Base-by-base conservation (phyloP, 2,888 invertebrate species). In the Acrocera orbiculus region DNA sequence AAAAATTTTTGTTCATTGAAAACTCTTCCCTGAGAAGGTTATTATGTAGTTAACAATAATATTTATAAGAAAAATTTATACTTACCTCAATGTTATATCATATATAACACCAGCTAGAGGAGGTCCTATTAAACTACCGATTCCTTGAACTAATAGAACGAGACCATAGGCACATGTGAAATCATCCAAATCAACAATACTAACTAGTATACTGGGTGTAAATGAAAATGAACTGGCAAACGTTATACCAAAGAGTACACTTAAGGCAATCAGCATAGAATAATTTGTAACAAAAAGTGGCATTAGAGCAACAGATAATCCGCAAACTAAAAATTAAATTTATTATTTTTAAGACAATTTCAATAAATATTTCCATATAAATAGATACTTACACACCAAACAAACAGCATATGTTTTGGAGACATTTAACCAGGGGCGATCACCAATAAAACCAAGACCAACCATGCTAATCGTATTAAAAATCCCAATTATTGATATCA, bases 121-220 rank as follows among this genome's bases (percentile, higher is more conserved):
- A 6, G 95, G 93, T 32, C 93, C 95, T 40, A 83, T 66, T 30
- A 93, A 66, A 63, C 87, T 89, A 4, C 90, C 92, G 40, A 93
- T 73, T 10, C 95, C 95, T 59, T 93, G 89, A 39, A 86, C 81
- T 35, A 93, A 63, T 46, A 90, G 63, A 44, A 83, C 75, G 46
- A 95, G 60, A 13, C 93, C 93, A 56, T 92, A 95, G 10, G 90
- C 90, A 41, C 79, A 77, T 5, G 92, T 89, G 54, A 95, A 90
- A 44, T 83, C 74, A 52, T 90, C 87, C 52, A 93, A 61, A 5
- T 89, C 85, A 22, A 92, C 80, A 47, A 92, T 63, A 50, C 85
- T 78, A 27, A 89, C 86, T 43, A 92, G 62, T 46, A 95, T 75
- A 48, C 86, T 81, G 0, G 89, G 86, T 1, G 89, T 89, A 44